Percentiles rank a stretch among this genome's conserved stretches.
phyloP scores from a whole-genome alignment of 2,888 invertebrate species.

The Artemia sinica region DNA sequence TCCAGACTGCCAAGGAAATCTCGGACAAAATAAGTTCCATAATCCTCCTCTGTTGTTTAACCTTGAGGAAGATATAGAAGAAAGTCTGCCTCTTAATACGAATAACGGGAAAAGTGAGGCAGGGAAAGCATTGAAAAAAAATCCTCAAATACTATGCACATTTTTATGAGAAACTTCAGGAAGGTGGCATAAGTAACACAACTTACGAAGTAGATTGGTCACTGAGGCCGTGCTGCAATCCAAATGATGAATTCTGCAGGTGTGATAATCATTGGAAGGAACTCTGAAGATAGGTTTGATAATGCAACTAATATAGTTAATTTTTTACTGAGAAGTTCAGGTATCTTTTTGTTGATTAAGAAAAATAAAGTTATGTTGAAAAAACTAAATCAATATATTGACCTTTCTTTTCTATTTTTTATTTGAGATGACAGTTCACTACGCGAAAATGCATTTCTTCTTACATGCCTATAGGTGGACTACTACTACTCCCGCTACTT shows the following conservation, averaged over 20 bases:
- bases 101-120: not conserved
- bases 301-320: too few relatives aligned
- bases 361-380: too few relatives aligned
- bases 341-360: too few relatives aligned
- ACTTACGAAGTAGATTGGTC: slow-evolving; percentile 20
- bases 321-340: too few relatives aligned
- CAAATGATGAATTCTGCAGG: slow-evolving; percentile 22
- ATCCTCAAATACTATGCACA: slow-evolving; percentile 15
- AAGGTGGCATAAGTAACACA: slow-evolving; percentile 22
- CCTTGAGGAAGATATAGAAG: slow-evolving; percentile 26
- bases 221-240: slow-evolving; percentile 23
- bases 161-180: slow-evolving; percentile 18
- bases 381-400: too few relatives aligned
- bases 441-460: too few relatives aligned
- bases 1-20: slow-evolving; percentile 22
- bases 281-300: not conserved
- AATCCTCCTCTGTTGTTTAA: slow-evolving; percentile 26
- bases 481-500: too few relatives aligned
- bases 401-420: too few relatives aligned
- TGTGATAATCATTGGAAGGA: slow-evolving; percentile 20
- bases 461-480: too few relatives aligned
- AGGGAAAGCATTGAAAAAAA: slow-evolving; percentile 4
- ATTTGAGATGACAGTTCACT: too few relatives aligned
- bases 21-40: slow-evolving; percentile 20
- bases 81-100: slow-evolving; percentile 22